phyloP scores from a whole-genome alignment of 2,888 invertebrate genomes.

The Magallana nippona region DNA sequence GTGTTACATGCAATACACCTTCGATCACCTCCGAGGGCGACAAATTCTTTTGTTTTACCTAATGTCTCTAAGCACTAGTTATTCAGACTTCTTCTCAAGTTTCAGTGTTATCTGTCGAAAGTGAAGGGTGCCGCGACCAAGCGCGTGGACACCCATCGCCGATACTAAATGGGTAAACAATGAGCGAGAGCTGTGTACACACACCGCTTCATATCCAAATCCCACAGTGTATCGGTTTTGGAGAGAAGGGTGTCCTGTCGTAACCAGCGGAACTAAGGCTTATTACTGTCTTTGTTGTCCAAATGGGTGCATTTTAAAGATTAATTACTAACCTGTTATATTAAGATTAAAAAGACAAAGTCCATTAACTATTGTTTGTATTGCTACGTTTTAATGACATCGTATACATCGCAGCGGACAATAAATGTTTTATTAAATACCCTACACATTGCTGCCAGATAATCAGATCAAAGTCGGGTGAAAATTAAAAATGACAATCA shows the following conservation, averaged over 20 bases:
- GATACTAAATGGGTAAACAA: constrained; percentile 26
- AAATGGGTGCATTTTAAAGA: constrained; percentile 32
- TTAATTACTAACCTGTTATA: constrained; percentile 35
- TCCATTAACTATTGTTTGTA: constrained; percentile 26
- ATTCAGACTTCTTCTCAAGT: constrained; percentile 16
- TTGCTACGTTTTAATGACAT: constrained; percentile 14
- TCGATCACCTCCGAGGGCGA: constrained; percentile 31
- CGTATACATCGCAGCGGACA: neutral
- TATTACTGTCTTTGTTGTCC: constrained; percentile 32
- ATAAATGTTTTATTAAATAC: constrained; percentile 32
- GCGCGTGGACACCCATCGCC: constrained; percentile 29
- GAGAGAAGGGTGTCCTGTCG: neutral
- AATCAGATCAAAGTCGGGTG: constrained; percentile 34
- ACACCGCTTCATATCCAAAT: neutral
- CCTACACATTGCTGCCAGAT: neutral
- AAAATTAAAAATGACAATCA: constrained; percentile 35
- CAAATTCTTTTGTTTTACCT: neutral
- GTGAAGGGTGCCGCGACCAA: constrained; percentile 11
- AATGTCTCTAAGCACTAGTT: constrained; percentile 21
- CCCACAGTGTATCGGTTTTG: neutral
- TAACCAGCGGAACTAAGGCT: constrained; percentile 32
- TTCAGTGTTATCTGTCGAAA: constrained; percentile 18
- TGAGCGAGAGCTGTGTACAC: constrained; percentile 21
- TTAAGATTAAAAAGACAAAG: constrained; percentile 33
- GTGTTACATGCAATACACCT: neutral